Base-by-base conservation (phyloP, 2,113 vertebrate genomes). In the Lepisosteus oculatus region DNA sequence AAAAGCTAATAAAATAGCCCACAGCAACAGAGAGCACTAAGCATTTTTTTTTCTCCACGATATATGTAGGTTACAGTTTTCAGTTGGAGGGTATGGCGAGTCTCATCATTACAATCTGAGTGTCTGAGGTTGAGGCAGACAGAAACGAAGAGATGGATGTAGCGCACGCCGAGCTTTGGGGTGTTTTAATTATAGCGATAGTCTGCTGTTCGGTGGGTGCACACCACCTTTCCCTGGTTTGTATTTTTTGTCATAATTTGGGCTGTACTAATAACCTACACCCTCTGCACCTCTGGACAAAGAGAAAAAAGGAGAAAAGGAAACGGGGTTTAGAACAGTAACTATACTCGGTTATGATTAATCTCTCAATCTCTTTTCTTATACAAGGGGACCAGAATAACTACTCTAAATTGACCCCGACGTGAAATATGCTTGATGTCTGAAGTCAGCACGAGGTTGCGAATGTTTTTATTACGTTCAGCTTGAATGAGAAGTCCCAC, bases 231-330 rank as follows among this genome's bases (percentile, higher is more conserved):
- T 85, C 77, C 77, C 77, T 81, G 81, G 85, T 85, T 92, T 90
- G 89, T 87, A 86, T 84, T 84, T 75, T 79, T 88, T 89, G 88
- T 91, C 87, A 86, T 90, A 88, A 86, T 91, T 90, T 89, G 87
- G 91, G 89, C 87, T 77, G 82, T 84, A 90, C 88, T 88, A 91
- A 90, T 86, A 90, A 91, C 90, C 76, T 88, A 89, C 91, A 89
- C 90, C 90, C 87, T 88, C 84, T 86, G 90, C 88, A 89, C 86
- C 88, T 88, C 82, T 89, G 87, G 85, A 87, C 90, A 91, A 91
- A 91, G 87, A 83, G 85, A 89, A 87, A 86, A 86, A 67, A 86
- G 82, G 80, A 84, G 86, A 83, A 82, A 80, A 83, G 84, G 84
- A 80, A 86, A 78, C 71, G 82, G 84, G 76, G 85, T 87, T 90